phyloP scores from a whole-genome alignment of 2,113 vertebrate species.

The Channa argus region DNA sequence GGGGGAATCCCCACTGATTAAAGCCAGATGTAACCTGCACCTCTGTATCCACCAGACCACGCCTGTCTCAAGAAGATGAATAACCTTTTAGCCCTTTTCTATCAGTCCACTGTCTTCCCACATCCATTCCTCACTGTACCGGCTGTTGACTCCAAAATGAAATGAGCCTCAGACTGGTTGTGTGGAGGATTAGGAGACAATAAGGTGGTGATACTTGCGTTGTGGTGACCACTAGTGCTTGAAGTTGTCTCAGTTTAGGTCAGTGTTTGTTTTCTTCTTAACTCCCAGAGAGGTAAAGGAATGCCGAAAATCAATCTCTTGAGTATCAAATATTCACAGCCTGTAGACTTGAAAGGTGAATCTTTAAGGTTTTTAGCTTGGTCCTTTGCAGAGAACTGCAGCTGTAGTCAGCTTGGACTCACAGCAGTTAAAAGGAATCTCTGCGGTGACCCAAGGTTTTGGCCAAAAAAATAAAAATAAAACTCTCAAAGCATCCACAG shows the following conservation, averaged over 20 bases:
- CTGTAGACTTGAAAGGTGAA: no score
- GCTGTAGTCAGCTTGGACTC: background rate
- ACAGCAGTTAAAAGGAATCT: background rate
- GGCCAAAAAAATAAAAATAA: no score
- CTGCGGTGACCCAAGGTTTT: background rate
- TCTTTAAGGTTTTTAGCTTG: no score
- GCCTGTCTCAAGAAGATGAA: constrained; percentile 59
- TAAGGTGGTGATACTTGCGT: no score
- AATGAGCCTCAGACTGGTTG: constrained; percentile 51
- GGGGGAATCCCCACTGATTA: constrained; percentile 80
- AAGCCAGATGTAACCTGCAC: constrained; percentile 65
- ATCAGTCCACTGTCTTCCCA: constrained; percentile 38
- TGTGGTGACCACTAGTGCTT: background rate
- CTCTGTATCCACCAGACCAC: constrained; percentile 46
- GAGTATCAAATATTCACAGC: no score
- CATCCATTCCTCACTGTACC: constrained; percentile 31
- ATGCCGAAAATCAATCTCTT: no score
- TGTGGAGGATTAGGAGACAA: constrained; percentile 21
- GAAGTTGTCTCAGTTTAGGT: background rate
- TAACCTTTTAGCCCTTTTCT: constrained; percentile 52
- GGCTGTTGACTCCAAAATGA: constrained; percentile 39
- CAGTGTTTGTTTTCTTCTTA: no score
- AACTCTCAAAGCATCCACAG: background rate
- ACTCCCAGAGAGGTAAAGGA: no score
- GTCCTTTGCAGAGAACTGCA: background rate